These are phyloP conservation scores for Phengaris alcon DNA, from an alignment of 2,888 invertebrate species.

Conservation along the genomic window DNA sequence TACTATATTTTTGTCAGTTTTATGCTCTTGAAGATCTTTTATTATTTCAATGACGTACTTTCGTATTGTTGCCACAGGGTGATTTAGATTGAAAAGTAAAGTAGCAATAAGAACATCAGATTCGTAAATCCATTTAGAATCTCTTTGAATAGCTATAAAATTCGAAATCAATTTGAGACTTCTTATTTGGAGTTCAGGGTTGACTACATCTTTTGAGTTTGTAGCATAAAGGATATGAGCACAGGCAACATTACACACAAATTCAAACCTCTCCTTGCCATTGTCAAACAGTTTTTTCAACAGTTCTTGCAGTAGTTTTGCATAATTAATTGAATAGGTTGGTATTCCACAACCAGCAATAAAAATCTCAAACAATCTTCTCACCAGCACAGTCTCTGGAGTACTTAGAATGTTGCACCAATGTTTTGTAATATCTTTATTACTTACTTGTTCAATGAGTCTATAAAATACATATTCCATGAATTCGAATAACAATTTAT, in stretches of 20 bases:
- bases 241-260: slow-evolving; percentile 79
- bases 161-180: slow-evolving; percentile 67
- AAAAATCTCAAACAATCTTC: slow-evolving; percentile 70
- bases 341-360: slow-evolving; percentile 68
- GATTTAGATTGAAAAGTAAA: slow-evolving; percentile 78
- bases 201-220: slow-evolving; percentile 66
- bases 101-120: slow-evolving; percentile 73
- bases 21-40: slow-evolving; percentile 51
- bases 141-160: slow-evolving; percentile 51
- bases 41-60: slow-evolving; percentile 77
- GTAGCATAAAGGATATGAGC: slow-evolving; percentile 66
- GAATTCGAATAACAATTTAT: slow-evolving; percentile 77
- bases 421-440: slow-evolving; percentile 57
- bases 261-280: slow-evolving; percentile 71
- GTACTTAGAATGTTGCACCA: slow-evolving; percentile 67
- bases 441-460: slow-evolving; percentile 70
- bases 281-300: slow-evolving; percentile 66
- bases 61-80: slow-evolving; percentile 77
- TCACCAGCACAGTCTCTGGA: slow-evolving; percentile 59
- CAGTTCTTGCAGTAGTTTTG: slow-evolving; percentile 63
- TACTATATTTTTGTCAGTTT: slow-evolving; percentile 55
- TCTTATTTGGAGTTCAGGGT: slow-evolving; percentile 73
- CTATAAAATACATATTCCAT: slow-evolving; percentile 76
- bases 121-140: slow-evolving; percentile 59
- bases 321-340: slow-evolving; percentile 59